A percentile compares a stretch with the other conserved stretches of the same genome.
These are phyloP conservation scores for Synanthedon vespiformis DNA, from an alignment of 2,888 invertebrate genomes.

Conservation along the genomic window DNA sequence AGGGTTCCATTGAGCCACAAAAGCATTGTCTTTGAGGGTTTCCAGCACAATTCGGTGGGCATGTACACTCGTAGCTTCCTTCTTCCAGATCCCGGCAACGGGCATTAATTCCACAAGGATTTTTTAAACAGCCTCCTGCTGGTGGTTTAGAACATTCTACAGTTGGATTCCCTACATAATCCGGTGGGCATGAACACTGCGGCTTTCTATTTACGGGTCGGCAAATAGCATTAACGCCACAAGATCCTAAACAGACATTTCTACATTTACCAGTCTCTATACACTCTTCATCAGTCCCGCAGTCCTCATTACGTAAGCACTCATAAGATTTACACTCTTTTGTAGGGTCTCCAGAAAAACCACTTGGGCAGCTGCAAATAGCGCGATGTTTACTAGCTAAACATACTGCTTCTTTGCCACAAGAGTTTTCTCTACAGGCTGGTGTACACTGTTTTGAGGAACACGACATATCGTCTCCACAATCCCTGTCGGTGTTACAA, in stretches of 20 bases:
- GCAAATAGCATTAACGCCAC: conserved; percentile 88
- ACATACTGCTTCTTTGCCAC: conserved; percentile 86
- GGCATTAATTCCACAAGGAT: conserved; percentile 88
- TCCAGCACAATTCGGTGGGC: conserved; percentile 83
- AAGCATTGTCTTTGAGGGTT: conserved; percentile 85
- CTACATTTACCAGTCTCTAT: conserved; percentile 76
- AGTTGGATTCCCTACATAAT: conserved; percentile 84
- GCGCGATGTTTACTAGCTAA: conserved; percentile 83
- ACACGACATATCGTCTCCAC: conserved; percentile 82
- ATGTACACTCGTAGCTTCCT: conserved; percentile 85
- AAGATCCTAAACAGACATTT: conserved; percentile 85
- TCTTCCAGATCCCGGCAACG: conserved; percentile 81
- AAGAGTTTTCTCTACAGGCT: conserved; percentile 78
- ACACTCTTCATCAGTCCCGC: conserved; percentile 82
- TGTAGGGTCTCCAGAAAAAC: conserved; percentile 84
- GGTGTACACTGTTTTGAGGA: conserved; percentile 74
- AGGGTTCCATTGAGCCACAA: conserved; percentile 82
- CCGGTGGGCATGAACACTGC: conserved; percentile 85
- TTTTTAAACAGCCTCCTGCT: conserved; percentile 79
- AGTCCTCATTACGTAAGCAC: conserved; percentile 81
- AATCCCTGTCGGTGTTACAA: conserved; percentile 83
- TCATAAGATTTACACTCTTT: conserved; percentile 81
- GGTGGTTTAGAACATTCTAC: conserved; percentile 79
- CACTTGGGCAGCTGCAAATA: conserved; percentile 88
- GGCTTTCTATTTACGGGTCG: conserved; percentile 80